Evolutionary conservation across 2,797 vertebrate species (phyloP).

Genomic region (Simalia tracyae): DNA sequence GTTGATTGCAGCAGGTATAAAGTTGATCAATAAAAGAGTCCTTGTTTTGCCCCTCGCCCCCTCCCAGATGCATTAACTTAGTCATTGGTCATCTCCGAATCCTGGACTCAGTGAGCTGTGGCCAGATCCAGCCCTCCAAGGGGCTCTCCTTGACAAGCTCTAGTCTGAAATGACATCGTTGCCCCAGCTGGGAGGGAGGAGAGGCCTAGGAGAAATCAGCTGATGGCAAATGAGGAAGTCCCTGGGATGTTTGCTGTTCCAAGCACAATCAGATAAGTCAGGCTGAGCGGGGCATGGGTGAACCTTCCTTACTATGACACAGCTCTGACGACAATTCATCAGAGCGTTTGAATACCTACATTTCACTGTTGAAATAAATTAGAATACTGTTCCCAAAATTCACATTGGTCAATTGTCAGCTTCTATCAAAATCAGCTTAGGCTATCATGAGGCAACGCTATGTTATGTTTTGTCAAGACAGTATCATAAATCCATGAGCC

Average conservation of each 20-base stretch:
- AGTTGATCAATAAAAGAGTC: too few species aligned
- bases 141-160: background rate
- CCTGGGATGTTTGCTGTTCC: background rate
- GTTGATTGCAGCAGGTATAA: too few species aligned
- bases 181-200: background rate
- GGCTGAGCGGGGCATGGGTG: background rate
- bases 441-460: background rate
- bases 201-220: background rate
- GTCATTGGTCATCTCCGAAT: background rate
- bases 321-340: background rate
- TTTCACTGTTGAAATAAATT: background rate
- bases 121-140: too few species aligned
- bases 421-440: background rate
- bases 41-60: background rate
- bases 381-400: background rate
- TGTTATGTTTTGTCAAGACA: background rate
- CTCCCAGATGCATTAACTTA: background rate
- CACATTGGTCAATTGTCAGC: background rate
- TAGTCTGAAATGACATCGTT: background rate
- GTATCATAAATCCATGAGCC: background rate
- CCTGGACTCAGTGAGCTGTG: background rate
- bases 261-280: background rate
- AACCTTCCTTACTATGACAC: background rate
- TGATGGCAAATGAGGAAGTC: background rate
- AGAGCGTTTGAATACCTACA: background rate